phyloP scores from a whole-genome alignment of 2,797 vertebrate genomes.

The Urocyon cinereoargenteus region DNA sequence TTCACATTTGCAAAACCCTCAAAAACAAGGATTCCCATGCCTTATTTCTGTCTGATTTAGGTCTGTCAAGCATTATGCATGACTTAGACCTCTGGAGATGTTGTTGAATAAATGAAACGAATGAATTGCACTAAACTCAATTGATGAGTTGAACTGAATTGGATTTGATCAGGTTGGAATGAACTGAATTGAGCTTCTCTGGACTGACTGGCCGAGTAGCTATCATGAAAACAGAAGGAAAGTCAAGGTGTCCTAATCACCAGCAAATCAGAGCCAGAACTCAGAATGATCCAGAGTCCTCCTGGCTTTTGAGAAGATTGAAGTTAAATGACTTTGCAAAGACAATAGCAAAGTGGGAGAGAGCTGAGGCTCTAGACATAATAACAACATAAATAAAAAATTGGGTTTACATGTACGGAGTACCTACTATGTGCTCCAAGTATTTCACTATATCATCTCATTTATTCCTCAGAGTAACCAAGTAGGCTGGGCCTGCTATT shows the following conservation, averaged over 20 bases:
- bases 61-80: background rate
- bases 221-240: background rate
- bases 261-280: constrained; percentile 3
- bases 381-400: background rate
- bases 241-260: background rate
- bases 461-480: background rate
- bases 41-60: constrained; percentile 41
- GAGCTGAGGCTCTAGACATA: background rate
- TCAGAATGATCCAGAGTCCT: background rate
- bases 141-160: constrained; percentile 20
- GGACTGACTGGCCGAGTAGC: background rate
- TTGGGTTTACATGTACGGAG: background rate
- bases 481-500: background rate
- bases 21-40: constrained; percentile 57
- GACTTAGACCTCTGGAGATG: constrained; percentile 54
- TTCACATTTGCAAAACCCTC: constrained; percentile 22
- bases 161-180: background rate
- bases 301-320: background rate
- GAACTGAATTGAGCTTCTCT: background rate
- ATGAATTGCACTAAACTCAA: constrained; percentile 11
- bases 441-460: background rate
- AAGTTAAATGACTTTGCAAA: constrained; percentile 62
- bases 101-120: constrained; percentile 62
- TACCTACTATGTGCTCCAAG: background rate
- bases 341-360: background rate